Conservation (phyloP, 2,888 invertebrate species). For the Smittia sp. region DNA sequence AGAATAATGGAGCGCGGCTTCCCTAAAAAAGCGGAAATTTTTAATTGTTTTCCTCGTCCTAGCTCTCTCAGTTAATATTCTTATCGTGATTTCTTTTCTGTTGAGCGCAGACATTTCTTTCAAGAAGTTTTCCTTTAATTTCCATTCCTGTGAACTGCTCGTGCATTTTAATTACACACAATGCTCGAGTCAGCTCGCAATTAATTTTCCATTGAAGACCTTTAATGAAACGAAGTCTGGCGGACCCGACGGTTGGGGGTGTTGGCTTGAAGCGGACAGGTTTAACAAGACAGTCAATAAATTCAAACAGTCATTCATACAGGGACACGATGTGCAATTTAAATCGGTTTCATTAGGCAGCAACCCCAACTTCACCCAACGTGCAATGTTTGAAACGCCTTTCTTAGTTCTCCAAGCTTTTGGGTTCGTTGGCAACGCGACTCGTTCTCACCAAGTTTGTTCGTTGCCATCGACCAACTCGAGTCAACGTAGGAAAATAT, state of each 20-base stretch:
- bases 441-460: too few species aligned
- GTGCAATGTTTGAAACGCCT: conserved; percentile 22
- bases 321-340: conserved; percentile 39
- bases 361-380: neutral
- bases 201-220: conserved; percentile 36
- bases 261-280: neutral
- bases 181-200: conserved; percentile 15
- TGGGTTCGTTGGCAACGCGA: neutral
- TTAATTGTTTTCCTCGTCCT: conserved; percentile 35
- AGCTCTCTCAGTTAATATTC: conserved; percentile 27
- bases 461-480: too few species aligned
- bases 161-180: conserved; percentile 33
- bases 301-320: conserved; percentile 16
- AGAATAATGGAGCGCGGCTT: conserved; percentile 22
- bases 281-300: neutral
- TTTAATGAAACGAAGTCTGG: conserved; percentile 9
- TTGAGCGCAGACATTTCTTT: conserved; percentile 23
- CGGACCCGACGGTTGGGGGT: neutral
- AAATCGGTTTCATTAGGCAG: neutral
- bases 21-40: conserved; percentile 13
- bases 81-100: conserved; percentile 31
- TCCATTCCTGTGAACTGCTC: conserved; percentile 22
- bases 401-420: neutral
- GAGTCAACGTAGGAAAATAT: neutral
- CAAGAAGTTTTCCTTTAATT: conserved; percentile 16